Base-by-base conservation (phyloP, 1,140 invertebrate genomes). In the Formica selysi region DNA sequence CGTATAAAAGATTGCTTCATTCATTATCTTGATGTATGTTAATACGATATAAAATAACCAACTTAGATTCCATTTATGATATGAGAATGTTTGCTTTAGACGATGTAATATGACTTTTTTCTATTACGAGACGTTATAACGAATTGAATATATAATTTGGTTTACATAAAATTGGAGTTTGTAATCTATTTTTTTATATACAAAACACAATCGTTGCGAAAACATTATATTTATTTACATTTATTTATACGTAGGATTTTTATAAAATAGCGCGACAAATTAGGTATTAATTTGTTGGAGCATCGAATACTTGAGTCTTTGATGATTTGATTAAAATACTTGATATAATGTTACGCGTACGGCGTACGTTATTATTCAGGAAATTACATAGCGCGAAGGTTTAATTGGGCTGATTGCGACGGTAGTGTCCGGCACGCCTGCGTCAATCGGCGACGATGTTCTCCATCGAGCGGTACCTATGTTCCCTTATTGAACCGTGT, bases 331-430 rank as follows among this genome's bases (percentile, higher is more conserved):
- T 89, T 81, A 86, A 83, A 86, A 81, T 13, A 67, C 29, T 59
- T 29, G 57, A 51, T 73, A 78, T 74, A 87, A 89, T 68, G 29
- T 6, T 13, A 11, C 32, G 16, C 7, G 38, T 22, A n/a, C 1
- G 38, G 38, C 6, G n/a, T 19, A 36, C 57, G 71, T 83, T 86
- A 89, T 90, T 90, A 89, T 90, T 89, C 70, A 54, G 67, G 78
- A 84, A 89, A 90, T 90, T 90, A 76, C 54, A 7, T 32, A 68
- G 16, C 16, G 61, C n/a, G n/a, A 79, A 81, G 88, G 81, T 90
- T 89, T 87, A 90, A 90, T 90, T 86, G 88, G 48, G 36, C 62
- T 70, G 73, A 78, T 83, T 26, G 67, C 59, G 67, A 57, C 19
- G 51, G 38, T n/a, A 29, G 7, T 54, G 13, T n/a, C 11, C 13